These are phyloP conservation scores for Murina feae DNA, from an alignment of 2,113 vertebrate species.

Conservation along the genomic window DNA sequence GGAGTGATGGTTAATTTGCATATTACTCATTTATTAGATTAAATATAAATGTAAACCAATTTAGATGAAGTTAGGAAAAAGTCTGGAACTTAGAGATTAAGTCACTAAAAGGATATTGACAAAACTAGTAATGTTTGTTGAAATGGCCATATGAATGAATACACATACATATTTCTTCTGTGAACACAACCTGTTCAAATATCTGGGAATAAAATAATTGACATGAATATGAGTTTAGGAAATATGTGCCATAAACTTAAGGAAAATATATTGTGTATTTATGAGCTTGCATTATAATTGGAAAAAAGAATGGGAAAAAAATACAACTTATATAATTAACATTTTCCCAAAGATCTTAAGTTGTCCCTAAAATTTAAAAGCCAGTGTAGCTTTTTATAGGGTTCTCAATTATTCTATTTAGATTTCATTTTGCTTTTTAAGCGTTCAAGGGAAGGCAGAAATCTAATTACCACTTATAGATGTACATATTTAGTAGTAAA, in stretches of 20 bases:
- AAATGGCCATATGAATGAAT: slow-evolving; percentile 2
- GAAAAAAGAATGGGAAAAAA: background rate
- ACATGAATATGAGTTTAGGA: slow-evolving; percentile 45
- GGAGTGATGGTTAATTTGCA: too few species aligned
- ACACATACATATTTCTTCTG: background rate
- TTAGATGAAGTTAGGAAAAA: background rate
- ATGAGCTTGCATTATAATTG: background rate
- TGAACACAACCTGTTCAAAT: background rate
- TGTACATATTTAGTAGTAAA: slow-evolving; percentile 59
- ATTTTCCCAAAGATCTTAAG: slow-evolving; percentile 56
- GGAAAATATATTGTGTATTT: background rate
- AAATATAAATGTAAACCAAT: background rate
- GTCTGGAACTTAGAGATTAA: background rate
- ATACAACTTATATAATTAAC: background rate
- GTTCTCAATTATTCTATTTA: background rate
- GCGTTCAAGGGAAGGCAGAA: slow-evolving; percentile 1
- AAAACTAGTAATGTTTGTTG: background rate
- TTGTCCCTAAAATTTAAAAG: slow-evolving; percentile 53
- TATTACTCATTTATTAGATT: too few species aligned
- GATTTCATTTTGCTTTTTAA: background rate
- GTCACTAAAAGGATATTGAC: slow-evolving; percentile 1
- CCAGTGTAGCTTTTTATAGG: background rate
- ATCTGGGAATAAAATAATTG: slow-evolving; percentile 25
- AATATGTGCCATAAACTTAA: slow-evolving; percentile 38
- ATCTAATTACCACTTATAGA: slow-evolving; percentile 57